A percentile compares a stretch with the other conserved stretches of the same genome.
Evolutionary conservation across 2,797 vertebrate species (phyloP).

Genomic region (Cirrhinus mrigala): DNA sequence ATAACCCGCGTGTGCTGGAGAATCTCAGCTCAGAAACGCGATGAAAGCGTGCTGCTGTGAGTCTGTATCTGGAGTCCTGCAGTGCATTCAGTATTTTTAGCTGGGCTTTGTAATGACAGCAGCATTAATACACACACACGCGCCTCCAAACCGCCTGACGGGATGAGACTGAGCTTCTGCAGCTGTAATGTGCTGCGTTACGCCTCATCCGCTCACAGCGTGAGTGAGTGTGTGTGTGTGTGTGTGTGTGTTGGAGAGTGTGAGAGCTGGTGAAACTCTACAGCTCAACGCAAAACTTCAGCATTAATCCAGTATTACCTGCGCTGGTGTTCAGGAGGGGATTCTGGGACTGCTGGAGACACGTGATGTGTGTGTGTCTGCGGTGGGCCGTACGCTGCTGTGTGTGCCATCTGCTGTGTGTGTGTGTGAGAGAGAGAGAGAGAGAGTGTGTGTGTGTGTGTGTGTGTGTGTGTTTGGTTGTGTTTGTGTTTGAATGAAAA

Average conservation of each 20-base stretch:
- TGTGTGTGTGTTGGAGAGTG: too few relatives aligned
- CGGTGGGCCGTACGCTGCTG: background rate
- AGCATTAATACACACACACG: background rate
- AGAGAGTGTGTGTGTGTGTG: background rate
- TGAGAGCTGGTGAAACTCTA: too few relatives aligned
- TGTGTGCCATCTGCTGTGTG: background rate
- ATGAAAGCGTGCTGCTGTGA: too few relatives aligned
- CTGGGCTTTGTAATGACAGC: constrained; percentile 3
- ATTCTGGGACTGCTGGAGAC: too few relatives aligned
- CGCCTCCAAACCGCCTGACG: too few relatives aligned
- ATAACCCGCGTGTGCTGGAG: background rate
- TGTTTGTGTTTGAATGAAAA: too few relatives aligned
- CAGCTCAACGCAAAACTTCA: too few relatives aligned
- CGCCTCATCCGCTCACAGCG: background rate
- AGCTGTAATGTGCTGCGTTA: background rate
- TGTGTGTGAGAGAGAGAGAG: background rate
- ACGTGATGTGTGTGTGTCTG: background rate
- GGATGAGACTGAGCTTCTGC: background rate
- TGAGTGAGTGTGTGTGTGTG: background rate
- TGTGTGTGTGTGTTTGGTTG: too few relatives aligned
- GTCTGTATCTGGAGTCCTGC: constrained; percentile 19
- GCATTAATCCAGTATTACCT: too few relatives aligned
- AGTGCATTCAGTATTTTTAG: constrained; percentile 48
- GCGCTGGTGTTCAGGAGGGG: too few relatives aligned
- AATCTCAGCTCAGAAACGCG: too few relatives aligned